These are phyloP conservation scores for Escarpia spicata DNA, from an alignment of 2,888 invertebrate species.

Conservation along the genomic window DNA sequence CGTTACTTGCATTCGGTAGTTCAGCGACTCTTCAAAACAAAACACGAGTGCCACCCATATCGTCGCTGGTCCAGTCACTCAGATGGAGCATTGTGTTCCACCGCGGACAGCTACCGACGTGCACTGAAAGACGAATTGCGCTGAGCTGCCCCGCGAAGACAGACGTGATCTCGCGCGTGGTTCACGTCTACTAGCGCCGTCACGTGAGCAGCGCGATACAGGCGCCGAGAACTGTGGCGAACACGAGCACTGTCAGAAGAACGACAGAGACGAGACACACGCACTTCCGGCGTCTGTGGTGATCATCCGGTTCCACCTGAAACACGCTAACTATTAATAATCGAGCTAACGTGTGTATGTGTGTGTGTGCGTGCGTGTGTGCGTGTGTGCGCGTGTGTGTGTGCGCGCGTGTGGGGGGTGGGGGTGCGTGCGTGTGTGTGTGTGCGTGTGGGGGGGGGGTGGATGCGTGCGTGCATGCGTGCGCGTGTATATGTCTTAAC, in stretches of 20 bases:
- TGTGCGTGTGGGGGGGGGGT: no score
- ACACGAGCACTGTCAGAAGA: slow-evolving; percentile 19
- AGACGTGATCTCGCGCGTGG: background rate
- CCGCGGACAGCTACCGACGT: background rate
- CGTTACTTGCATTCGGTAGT: background rate
- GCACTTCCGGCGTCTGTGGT: slow-evolving; percentile 20
- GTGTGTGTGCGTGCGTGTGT: no score
- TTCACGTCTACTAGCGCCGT: background rate
- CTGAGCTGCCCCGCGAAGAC: background rate
- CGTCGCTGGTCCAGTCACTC: background rate
- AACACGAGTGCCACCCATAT: background rate
- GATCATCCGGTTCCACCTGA: background rate
- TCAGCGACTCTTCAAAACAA: background rate
- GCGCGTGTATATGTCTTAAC: no score
- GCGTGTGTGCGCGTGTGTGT: no score
- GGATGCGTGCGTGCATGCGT: no score
- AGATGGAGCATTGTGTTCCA: background rate
- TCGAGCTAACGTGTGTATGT: no score
- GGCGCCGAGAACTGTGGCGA: slow-evolving; percentile 25
- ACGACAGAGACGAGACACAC: slow-evolving; percentile 19
- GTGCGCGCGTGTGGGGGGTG: no score
- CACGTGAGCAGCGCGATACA: slow-evolving; percentile 27
- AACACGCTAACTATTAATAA: background rate
- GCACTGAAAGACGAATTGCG: slow-evolving; percentile 1
- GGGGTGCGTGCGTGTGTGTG: no score